Conservation (phyloP, 2,888 invertebrate genomes). For the Eupithecia centaureata region DNA sequence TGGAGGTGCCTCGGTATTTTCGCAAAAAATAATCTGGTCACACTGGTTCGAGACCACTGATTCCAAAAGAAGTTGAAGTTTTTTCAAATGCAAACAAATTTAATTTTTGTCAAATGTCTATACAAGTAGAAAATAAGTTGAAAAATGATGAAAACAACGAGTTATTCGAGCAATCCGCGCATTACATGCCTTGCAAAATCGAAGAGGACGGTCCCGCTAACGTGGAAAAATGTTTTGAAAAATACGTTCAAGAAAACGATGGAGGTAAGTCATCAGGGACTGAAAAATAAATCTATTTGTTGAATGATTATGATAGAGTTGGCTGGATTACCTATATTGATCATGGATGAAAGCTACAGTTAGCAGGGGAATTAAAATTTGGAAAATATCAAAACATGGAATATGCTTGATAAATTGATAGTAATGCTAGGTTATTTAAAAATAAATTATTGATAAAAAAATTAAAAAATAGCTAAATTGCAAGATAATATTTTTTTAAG, state of each 20-base stretch:
- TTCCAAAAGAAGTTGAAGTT: too few relatives aligned
- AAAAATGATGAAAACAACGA: slow-evolving; percentile 73
- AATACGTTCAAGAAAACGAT: slow-evolving; percentile 80
- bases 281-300: neutral
- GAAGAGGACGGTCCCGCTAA: slow-evolving; percentile 87
- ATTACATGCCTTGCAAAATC: slow-evolving; percentile 90
- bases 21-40: too few relatives aligned
- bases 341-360: neutral
- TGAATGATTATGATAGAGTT: neutral
- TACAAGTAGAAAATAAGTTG: slow-evolving; percentile 84
- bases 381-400: neutral
- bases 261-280: slow-evolving; percentile 63
- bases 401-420: too few relatives aligned
- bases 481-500: too few relatives aligned
- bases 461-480: too few relatives aligned
- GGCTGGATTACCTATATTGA: neutral
- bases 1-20: too few relatives aligned
- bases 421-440: too few relatives aligned
- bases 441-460: too few relatives aligned
- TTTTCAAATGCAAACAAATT: neutral
- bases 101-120: slow-evolving; percentile 70
- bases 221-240: slow-evolving; percentile 87
- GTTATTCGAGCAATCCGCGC: slow-evolving; percentile 77
- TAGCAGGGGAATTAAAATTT: too few relatives aligned
- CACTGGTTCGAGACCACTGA: too few relatives aligned